A percentile compares a stretch with the other conserved stretches of the same genome.
phyloP scores from a whole-genome alignment of 2,888 invertebrate species.

The Lampropteryx suffumata region DNA sequence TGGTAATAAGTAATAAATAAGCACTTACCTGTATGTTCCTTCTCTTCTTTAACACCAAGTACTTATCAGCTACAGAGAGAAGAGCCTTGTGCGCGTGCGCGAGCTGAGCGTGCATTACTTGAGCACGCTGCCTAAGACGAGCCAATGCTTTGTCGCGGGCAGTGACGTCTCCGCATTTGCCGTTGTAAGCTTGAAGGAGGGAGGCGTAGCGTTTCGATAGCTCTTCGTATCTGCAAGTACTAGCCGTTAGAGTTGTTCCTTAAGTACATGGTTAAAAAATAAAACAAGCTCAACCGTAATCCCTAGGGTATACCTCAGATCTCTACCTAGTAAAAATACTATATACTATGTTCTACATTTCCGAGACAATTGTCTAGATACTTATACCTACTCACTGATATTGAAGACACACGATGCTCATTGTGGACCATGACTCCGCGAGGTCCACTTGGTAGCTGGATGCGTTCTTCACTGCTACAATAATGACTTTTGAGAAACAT shows the following conservation, averaged over 20 bases:
- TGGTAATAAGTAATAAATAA: no score
- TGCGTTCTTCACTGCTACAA: conserved; percentile 34
- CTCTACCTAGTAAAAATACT: no score
- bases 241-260: no score
- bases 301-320: no score
- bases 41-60: conserved; percentile 54
- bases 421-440: conserved; percentile 74
- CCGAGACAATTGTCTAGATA: no score
- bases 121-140: conserved; percentile 44
- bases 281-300: no score
- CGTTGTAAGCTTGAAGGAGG: conserved; percentile 57
- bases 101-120: conserved; percentile 48
- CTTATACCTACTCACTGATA: conserved; percentile 67
- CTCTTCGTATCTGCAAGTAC: conserved; percentile 64
- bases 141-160: conserved; percentile 48
- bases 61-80: conserved; percentile 64
- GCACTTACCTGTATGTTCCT: conserved; percentile 56
- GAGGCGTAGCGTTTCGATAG: conserved; percentile 63
- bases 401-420: conserved; percentile 80
- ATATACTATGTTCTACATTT: no score
- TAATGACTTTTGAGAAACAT: background rate
- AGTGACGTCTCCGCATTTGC: conserved; percentile 47
- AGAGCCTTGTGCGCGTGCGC: conserved; percentile 54
- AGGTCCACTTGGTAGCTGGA: conserved; percentile 48
- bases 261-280: no score